These are phyloP conservation scores for Falco novaeseelandiae DNA, from an alignment of 2,797 vertebrate genomes.

Conservation along the genomic window DNA sequence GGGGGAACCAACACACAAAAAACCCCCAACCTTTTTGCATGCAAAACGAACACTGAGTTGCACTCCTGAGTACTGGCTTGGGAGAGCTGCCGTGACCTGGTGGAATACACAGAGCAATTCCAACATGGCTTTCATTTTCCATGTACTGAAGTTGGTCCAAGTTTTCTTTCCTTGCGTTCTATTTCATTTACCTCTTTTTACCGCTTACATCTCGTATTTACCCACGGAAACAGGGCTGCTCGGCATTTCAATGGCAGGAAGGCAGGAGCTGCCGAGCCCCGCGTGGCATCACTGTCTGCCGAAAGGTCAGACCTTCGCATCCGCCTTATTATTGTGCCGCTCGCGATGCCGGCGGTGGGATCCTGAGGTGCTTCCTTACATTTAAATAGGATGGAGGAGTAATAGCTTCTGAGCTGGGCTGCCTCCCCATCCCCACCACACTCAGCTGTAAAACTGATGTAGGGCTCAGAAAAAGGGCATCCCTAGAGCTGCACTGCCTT, in stretches of 20 bases:
- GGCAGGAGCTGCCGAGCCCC: background rate
- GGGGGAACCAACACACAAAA: background rate
- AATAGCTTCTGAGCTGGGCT: background rate
- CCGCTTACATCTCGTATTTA: background rate
- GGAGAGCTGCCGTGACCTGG: fast-evolving
- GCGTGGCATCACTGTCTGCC: background rate
- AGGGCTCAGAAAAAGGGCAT: background rate
- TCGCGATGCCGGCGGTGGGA: background rate
- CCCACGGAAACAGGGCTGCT: background rate
- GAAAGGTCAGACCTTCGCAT: background rate
- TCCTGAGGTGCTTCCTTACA: background rate
- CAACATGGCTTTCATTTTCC: background rate
- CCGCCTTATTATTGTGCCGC: background rate
- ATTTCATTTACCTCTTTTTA: background rate
- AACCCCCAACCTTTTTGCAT: background rate
- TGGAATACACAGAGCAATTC: background rate
- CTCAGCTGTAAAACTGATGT: background rate
- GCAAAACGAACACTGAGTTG: fast-evolving
- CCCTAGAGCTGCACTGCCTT: background rate
- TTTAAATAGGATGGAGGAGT: background rate
- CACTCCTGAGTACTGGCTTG: background rate
- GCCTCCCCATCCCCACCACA: background rate
- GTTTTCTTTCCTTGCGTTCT: background rate
- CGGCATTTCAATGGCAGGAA: background rate
- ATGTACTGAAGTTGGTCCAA: fast-evolving